Evolutionary conservation across 2,113 vertebrate species (phyloP).

Genomic region (Nothobranchius furzeri): DNA sequence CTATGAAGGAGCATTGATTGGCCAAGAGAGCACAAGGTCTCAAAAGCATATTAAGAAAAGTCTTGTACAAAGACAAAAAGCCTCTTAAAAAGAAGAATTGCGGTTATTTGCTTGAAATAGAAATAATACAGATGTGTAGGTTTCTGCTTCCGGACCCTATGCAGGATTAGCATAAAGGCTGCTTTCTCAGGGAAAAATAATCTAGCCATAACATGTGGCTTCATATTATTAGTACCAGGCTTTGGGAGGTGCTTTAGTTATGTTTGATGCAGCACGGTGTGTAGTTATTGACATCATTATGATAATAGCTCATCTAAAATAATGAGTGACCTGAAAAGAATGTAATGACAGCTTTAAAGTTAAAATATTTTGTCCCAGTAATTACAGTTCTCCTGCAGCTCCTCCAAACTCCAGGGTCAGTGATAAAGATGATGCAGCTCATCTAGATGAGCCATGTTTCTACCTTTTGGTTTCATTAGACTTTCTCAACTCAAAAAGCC

Average conservation of each 20-base stretch:
- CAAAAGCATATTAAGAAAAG: constrained; percentile 25
- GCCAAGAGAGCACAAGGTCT: constrained; percentile 32
- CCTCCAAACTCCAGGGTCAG: constrained; percentile 24
- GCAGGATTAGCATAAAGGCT: constrained; percentile 1
- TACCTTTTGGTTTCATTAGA: constrained; percentile 45
- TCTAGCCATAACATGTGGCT: neutral
- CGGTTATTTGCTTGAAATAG: constrained; percentile 3
- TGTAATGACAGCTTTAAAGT: constrained; percentile 32
- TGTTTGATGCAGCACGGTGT: constrained; percentile 11
- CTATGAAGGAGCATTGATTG: constrained; percentile 65
- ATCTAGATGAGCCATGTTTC: constrained; percentile 30
- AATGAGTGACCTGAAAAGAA: constrained; percentile 53
- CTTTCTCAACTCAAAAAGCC: constrained; percentile 33
- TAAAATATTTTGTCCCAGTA: constrained; percentile 43
- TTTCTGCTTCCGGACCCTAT: neutral
- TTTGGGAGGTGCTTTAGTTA: constrained; percentile 1
- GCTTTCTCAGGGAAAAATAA: neutral
- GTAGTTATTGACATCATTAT: constrained; percentile 25
- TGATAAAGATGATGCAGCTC: constrained; percentile 13
- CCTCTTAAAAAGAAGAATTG: constrained; percentile 22
- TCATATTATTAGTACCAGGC: constrained; percentile 25
- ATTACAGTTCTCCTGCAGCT: constrained; percentile 34
- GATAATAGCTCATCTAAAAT: constrained; percentile 57
- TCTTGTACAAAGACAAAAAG: constrained; percentile 21
- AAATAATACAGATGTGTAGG: too few relatives aligned